Conservation (phyloP, 2,888 invertebrate species). For the Ectemnius continuus region DNA sequence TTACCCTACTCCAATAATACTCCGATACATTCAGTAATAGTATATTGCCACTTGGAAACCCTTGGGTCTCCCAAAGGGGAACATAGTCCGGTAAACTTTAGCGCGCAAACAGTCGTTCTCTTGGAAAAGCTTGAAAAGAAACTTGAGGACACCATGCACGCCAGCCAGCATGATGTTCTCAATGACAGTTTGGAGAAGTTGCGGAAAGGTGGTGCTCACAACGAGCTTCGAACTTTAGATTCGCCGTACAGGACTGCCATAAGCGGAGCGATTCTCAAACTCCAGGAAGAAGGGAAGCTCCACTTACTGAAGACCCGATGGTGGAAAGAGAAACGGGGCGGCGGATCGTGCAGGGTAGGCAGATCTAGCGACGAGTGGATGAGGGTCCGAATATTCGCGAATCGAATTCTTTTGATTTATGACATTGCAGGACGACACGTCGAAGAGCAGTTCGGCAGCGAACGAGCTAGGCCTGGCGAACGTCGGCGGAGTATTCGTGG, state of each 20-base stretch:
- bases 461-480: constrained; percentile 96
- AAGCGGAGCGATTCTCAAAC: constrained; percentile 94
- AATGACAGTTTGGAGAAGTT: constrained; percentile 45
- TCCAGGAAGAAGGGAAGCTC: constrained; percentile 96
- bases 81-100: no score
- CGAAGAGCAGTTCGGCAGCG: constrained; percentile 91
- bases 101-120: no score
- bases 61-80: no score
- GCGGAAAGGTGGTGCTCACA: constrained; percentile 22
- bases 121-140: neutral
- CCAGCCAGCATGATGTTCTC: constrained; percentile 21
- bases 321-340: constrained; percentile 97
- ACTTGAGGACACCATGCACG: neutral
- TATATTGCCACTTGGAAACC: neutral
- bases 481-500: constrained; percentile 98
- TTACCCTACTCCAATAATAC: no score
- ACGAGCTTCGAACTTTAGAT: constrained; percentile 80
- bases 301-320: constrained; percentile 96
- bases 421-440: constrained; percentile 85
- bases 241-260: constrained; percentile 96
- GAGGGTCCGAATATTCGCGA: neutral
- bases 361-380: neutral
- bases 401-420: neutral
- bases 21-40: neutral
- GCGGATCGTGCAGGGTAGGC: constrained; percentile 90